Conservation (phyloP, 1,140 invertebrate genomes). For the Sitophilus oryzae region DNA sequence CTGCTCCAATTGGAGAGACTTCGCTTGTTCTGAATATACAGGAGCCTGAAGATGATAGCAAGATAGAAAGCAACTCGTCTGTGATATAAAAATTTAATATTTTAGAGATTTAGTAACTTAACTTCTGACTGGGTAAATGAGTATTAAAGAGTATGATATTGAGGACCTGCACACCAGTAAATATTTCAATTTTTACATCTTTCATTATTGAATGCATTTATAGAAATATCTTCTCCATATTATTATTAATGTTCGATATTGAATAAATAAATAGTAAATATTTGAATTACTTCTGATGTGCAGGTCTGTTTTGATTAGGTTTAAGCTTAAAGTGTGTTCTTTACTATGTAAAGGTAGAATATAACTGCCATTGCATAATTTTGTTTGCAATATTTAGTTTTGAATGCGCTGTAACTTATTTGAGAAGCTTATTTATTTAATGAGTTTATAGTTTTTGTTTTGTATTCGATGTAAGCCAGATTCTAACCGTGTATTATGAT, state of each 20-base stretch:
- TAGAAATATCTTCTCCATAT: too few species aligned
- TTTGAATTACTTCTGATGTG: too few species aligned
- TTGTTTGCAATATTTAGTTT: slow-evolving; percentile 8
- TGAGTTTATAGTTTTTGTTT: not conserved
- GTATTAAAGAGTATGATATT: not conserved
- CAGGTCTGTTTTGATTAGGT: too few species aligned
- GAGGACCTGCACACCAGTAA: too few species aligned
- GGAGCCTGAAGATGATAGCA: slow-evolving; percentile 17
- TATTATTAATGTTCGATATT: too few species aligned
- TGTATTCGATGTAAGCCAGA: not conserved
- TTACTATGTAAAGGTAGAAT: slow-evolving; percentile 11
- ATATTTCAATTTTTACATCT: too few species aligned
- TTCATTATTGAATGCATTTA: too few species aligned
- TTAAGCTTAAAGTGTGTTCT: slow-evolving; percentile 5
- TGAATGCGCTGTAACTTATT: not conserved
- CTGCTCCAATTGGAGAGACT: slow-evolving; percentile 53
- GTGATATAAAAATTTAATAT: slow-evolving; percentile 20
- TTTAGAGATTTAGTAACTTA: slow-evolving; percentile 23
- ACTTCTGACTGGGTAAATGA: not conserved
- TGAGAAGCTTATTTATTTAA: not conserved
- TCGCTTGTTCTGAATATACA: slow-evolving; percentile 43
- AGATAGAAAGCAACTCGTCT: slow-evolving; percentile 17
- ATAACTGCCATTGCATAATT: slow-evolving; percentile 5
- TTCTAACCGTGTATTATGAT: not conserved
- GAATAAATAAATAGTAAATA: too few species aligned